A percentile compares a stretch with the other conserved stretches of the same genome.
These are phyloP conservation scores for Glossophaga mutica DNA, from an alignment of 2,797 vertebrate genomes.

Conservation along the genomic window DNA sequence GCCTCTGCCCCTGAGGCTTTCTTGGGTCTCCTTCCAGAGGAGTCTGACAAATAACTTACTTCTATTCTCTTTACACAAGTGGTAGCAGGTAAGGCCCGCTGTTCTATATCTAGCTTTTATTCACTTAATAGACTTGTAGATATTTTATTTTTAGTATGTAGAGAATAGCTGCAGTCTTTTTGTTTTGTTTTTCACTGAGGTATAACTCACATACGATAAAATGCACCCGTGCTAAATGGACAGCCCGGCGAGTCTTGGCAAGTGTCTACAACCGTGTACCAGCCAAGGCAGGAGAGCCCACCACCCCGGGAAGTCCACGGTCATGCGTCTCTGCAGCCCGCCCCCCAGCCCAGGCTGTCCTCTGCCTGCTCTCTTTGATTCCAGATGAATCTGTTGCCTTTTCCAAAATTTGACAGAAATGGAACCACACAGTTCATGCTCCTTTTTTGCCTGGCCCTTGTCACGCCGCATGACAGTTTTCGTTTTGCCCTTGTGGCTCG, in stretches of 20 bases:
- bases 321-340: rapidly evolving
- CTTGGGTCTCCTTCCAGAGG: neutral
- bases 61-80: neutral
- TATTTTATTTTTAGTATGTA: neutral
- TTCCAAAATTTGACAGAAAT: neutral
- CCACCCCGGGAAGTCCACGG: neutral
- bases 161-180: neutral
- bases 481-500: neutral
- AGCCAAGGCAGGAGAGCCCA: no score
- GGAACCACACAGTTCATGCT: rapidly evolving
- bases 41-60: no score
- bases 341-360: neutral
- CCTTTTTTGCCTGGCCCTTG: no score
- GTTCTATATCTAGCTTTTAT: neutral
- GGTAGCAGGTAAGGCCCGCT: no score
- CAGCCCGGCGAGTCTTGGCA: neutral
- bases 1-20: neutral
- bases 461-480: neutral
- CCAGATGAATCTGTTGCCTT: neutral
- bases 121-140: no score
- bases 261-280: neutral
- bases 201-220: neutral
- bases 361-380: neutral
- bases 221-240: neutral
- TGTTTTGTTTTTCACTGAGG: neutral